phyloP scores from a whole-genome alignment of 2,113 vertebrate species.

The Brachypteracias leptosomus region DNA sequence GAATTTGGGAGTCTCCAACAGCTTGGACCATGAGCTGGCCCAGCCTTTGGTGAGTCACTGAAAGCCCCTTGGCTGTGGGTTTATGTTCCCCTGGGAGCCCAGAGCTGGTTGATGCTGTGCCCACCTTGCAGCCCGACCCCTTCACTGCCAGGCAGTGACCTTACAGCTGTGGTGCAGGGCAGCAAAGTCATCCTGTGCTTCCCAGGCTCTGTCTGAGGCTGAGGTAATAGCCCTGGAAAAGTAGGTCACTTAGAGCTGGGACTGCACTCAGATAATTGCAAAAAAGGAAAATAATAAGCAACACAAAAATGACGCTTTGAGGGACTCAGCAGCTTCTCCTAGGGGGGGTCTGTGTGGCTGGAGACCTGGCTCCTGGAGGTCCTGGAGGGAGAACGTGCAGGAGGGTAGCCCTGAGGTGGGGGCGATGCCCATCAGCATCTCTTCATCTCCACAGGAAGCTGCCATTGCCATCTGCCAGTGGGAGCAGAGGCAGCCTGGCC shows the following conservation, averaged over 20 bases:
- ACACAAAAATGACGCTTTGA: neutral
- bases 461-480: slow-evolving; percentile 37
- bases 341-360: neutral
- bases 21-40: neutral
- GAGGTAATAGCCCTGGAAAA: neutral
- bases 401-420: neutral
- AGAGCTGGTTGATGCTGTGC: neutral
- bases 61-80: neutral
- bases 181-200: neutral
- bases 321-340: neutral
- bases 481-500: slow-evolving; percentile 28
- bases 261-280: neutral
- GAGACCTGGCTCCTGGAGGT: neutral
- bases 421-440: slow-evolving; percentile 23
- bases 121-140: neutral
- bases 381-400: neutral
- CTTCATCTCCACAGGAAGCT: neutral
- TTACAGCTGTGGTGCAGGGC: neutral
- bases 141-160: neutral
- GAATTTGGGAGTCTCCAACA: neutral
- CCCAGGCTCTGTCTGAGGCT: neutral
- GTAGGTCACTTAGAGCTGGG: neutral
- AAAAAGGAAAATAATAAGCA: neutral
- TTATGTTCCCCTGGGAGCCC: fast-evolving
- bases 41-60: slow-evolving; percentile 56